phyloP scores from a whole-genome alignment of 35 echinoderm and acorn worm genomes.

The Ptychodera flava region DNA sequence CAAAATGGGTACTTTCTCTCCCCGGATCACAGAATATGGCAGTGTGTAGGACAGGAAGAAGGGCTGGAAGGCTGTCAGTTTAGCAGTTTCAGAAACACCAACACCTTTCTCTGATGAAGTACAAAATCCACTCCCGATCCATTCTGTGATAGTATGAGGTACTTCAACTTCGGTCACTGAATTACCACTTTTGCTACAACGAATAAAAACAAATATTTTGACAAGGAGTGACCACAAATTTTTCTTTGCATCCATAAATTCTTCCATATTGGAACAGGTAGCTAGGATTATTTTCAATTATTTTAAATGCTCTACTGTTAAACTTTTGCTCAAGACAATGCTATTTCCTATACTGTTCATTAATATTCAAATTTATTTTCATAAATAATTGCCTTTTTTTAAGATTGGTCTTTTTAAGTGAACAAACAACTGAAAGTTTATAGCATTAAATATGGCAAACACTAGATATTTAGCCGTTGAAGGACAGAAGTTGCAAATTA shows the following conservation, averaged over 20 bases:
- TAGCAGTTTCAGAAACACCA: constrained; percentile 54
- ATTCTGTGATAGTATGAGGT: constrained; percentile 91
- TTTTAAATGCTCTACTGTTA: no score
- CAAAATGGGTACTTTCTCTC: constrained; percentile 62
- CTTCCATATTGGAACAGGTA: background rate
- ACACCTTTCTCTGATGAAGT: constrained; percentile 57
- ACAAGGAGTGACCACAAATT: background rate
- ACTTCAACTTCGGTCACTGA: constrained; percentile 47
- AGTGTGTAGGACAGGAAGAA: constrained; percentile 82
- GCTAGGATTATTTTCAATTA: no score
- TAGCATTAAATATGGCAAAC: no score
- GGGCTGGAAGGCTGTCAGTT: constrained; percentile 68
- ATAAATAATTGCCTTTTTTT: no score
- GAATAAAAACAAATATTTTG: background rate
- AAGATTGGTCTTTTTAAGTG: no score
- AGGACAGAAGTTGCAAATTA: no score
- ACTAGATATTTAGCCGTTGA: no score
- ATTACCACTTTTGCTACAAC: constrained; percentile 29
- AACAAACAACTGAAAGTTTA: no score
- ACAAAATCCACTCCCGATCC: constrained; percentile 86
- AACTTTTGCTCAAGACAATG: no score
- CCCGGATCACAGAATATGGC: constrained; percentile 85
- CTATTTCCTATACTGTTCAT: no score
- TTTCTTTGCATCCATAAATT: background rate
- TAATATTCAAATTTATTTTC: no score